These are phyloP conservation scores for Apantesis nais DNA, from an alignment of 2,888 invertebrate genomes.

Conservation along the genomic window DNA sequence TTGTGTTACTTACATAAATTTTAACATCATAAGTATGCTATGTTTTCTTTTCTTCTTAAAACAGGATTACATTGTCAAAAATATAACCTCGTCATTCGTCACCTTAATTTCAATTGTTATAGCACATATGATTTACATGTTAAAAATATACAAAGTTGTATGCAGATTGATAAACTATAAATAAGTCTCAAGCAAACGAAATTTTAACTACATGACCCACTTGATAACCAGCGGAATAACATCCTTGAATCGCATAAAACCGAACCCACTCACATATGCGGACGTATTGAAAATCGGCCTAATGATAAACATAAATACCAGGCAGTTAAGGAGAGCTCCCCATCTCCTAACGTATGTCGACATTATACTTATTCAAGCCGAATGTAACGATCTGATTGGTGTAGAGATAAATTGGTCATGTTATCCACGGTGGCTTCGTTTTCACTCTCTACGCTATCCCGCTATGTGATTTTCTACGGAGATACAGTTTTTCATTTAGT, in stretches of 20 bases:
- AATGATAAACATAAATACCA: conserved; percentile 57
- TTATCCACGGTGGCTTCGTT: conserved; percentile 59
- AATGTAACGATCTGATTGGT: conserved; percentile 37
- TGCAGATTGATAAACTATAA: conserved; percentile 46
- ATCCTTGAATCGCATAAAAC: conserved; percentile 62
- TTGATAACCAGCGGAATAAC: conserved; percentile 56
- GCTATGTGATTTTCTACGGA: conserved; percentile 72
- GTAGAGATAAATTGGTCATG: conserved; percentile 58
- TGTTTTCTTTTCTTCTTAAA: too few species aligned
- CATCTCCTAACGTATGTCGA: conserved; percentile 19
- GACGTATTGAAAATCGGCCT: conserved; percentile 63
- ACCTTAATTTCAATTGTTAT: too few species aligned
- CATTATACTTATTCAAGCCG: conserved; percentile 16
- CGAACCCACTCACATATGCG: conserved; percentile 57
- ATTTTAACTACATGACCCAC: conserved; percentile 52
- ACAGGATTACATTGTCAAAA: too few species aligned
- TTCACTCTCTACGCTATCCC: conserved; percentile 81
- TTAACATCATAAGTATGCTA: too few species aligned
- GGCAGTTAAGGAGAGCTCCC: conserved; percentile 47
- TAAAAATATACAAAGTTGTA: conserved; percentile 2
- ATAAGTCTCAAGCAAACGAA: conserved; percentile 65
- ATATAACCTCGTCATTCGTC: too few species aligned
- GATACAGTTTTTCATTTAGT: conserved; percentile 78
- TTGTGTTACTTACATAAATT: too few species aligned
- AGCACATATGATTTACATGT: too few species aligned